Percentiles rank a stretch among this genome's conserved stretches.
phyloP scores from a whole-genome alignment of 2,797 vertebrate species.

The Xenentodon cancila region DNA sequence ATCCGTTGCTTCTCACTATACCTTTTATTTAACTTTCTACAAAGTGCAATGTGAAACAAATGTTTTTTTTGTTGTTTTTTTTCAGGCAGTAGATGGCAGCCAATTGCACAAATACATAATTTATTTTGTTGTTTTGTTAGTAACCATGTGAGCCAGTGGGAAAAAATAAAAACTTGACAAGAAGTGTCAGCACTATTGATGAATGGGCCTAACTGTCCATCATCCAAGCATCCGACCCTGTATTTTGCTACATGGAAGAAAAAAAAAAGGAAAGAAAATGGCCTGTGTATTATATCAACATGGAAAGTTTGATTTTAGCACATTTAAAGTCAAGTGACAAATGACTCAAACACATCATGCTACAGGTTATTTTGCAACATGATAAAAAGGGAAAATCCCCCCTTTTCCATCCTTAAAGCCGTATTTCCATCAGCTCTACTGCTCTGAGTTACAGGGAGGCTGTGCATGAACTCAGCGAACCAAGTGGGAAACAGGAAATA shows the following conservation, averaged over 20 bases:
- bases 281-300: neutral
- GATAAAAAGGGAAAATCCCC: neutral
- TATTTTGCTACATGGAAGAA: neutral
- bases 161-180: neutral
- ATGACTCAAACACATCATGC: neutral
- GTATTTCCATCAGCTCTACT: neutral
- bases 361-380: neutral
- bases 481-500: neutral
- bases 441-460: neutral
- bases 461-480: neutral
- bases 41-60: neutral
- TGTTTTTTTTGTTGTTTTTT: neutral
- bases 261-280: neutral
- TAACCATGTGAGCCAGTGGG: neutral
- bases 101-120: neutral
- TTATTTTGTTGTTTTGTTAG: neutral
- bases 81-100: neutral
- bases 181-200: neutral
- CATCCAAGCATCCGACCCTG: neutral
- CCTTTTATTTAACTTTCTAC: conserved; percentile 5
- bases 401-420: neutral
- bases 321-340: neutral
- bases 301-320: neutral
- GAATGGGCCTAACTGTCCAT: neutral
- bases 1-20: neutral